Evolutionary conservation across 2,113 vertebrate species (phyloP).

Genomic region (Clarias magur): DNA sequence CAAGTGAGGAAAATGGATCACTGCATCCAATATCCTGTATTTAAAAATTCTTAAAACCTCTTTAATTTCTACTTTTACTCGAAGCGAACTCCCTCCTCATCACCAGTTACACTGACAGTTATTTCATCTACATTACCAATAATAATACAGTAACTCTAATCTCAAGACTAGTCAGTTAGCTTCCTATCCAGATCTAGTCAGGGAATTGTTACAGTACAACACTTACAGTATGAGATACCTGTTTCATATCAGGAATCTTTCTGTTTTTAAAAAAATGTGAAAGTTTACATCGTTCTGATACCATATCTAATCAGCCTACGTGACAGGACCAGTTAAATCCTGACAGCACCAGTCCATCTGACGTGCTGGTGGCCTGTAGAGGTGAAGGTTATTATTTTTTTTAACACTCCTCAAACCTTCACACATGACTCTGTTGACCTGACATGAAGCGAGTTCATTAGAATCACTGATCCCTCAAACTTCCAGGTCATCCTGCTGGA

Average conservation of each 20-base stretch:
- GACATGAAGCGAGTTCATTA: conserved; percentile 15
- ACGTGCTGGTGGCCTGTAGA: background rate
- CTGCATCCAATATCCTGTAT: background rate
- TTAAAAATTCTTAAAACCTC: background rate
- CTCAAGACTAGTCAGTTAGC: background rate
- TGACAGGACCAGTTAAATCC: background rate
- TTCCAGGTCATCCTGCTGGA: background rate
- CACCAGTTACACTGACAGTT: background rate
- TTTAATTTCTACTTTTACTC: background rate
- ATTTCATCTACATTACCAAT: background rate
- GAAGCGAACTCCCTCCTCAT: background rate
- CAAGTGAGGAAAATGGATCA: background rate
- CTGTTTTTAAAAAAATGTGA: background rate
- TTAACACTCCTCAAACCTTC: conserved; percentile 26
- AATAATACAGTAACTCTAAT: background rate
- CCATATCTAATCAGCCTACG: background rate
- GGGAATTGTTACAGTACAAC: no score
- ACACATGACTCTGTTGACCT: conserved; percentile 42
- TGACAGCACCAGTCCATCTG: background rate
- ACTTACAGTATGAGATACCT: background rate
- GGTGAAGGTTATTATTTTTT: conserved; percentile 4
- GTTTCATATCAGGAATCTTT: background rate
- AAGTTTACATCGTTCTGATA: background rate
- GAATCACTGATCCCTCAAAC: background rate
- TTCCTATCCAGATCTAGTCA: background rate